These are phyloP conservation scores for Chloroclysta siterata DNA, from an alignment of 2,888 invertebrate species.

Conservation along the genomic window DNA sequence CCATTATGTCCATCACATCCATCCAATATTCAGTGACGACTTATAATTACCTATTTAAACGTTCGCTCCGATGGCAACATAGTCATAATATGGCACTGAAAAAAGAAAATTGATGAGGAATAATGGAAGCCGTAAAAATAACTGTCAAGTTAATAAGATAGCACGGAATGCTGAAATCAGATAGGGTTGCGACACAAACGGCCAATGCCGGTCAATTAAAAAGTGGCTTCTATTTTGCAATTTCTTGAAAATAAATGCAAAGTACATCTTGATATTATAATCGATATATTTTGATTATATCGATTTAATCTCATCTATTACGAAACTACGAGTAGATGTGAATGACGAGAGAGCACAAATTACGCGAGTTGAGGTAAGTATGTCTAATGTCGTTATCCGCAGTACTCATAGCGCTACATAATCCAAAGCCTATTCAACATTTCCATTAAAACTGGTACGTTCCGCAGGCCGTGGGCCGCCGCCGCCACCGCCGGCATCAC, in stretches of 20 bases:
- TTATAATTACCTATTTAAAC: constrained; percentile 45
- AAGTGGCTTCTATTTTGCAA: too few species aligned
- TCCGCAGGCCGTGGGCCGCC: constrained; percentile 36
- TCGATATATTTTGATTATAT: too few species aligned
- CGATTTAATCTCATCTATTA: background rate
- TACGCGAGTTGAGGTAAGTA: constrained; percentile 36
- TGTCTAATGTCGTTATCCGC: constrained; percentile 36
- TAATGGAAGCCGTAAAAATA: constrained; percentile 21
- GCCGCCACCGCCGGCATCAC: constrained; percentile 47
- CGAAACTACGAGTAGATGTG: background rate
- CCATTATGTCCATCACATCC: constrained; percentile 58
- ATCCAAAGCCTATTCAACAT: constrained; percentile 35
- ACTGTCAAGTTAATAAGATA: constrained; percentile 5
- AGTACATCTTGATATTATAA: too few species aligned
- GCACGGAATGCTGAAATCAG: constrained; percentile 22
- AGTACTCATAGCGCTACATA: constrained; percentile 32
- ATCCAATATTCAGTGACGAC: constrained; percentile 39
- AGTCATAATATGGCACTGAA: constrained; percentile 6
- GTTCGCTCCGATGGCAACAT: constrained; percentile 22
- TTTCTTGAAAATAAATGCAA: background rate
- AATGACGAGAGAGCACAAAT: constrained; percentile 18
- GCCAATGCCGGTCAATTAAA: background rate
- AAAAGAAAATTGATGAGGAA: constrained; percentile 19
- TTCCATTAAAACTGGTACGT: constrained; percentile 44
- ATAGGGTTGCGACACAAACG: constrained; percentile 29